A percentile compares a stretch with the other conserved stretches of the same genome.
These are phyloP conservation scores for Deroptyus accipitrinus DNA, from an alignment of 2,113 vertebrate species.

Conservation along the genomic window DNA sequence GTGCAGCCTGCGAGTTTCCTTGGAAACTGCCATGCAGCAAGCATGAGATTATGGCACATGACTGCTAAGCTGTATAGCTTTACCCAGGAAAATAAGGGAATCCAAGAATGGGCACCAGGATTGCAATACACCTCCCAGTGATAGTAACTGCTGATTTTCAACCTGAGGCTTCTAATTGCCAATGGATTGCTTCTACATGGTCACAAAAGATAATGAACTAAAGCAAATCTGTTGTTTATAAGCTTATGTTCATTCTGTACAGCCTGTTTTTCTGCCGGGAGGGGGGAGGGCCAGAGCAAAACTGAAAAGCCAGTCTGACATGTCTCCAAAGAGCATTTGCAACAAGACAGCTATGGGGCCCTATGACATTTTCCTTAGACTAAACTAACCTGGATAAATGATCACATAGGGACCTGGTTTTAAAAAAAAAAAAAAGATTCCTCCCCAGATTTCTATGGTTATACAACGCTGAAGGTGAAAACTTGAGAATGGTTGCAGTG, in stretches of 20 bases:
- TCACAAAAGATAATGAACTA: background rate
- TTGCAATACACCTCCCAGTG: background rate
- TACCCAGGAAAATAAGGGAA: constrained; percentile 23
- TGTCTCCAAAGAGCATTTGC: background rate
- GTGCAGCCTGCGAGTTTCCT: constrained; percentile 57
- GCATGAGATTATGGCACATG: constrained; percentile 58
- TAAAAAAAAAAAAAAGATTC: background rate
- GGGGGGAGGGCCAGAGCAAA: background rate
- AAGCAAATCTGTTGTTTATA: background rate
- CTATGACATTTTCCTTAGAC: background rate
- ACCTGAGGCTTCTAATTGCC: background rate
- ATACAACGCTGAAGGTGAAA: background rate
- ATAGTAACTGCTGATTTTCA: background rate
- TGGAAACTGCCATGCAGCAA: constrained; percentile 65
- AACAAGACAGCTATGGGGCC: background rate
- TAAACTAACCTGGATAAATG: background rate
- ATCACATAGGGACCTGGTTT: background rate
- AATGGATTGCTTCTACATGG: background rate
- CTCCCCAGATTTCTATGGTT: background rate
- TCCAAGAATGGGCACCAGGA: background rate
- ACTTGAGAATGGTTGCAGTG: background rate
- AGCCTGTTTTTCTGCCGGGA: background rate
- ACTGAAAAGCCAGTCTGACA: background rate
- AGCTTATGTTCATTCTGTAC: background rate
- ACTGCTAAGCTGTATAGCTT: background rate